Percentiles rank a stretch among this genome's conserved stretches.
Evolutionary conservation across 2,113 vertebrate species (phyloP).

Genomic region (Plecotus auritus): DNA sequence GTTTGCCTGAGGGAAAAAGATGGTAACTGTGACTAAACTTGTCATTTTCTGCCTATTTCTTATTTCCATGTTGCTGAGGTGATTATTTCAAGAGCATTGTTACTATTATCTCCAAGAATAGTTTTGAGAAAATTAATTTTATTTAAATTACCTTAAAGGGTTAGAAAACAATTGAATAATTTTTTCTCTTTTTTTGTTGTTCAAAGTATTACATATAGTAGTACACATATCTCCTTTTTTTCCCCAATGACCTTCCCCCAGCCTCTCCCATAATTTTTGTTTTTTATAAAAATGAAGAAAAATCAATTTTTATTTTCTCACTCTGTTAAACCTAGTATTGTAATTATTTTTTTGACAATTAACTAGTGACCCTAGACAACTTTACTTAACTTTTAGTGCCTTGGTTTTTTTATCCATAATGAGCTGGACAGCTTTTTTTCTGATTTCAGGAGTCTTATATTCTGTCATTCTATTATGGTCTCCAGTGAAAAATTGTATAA

Average conservation of each 20-base stretch:
- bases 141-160: neutral
- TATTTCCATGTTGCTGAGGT: neutral
- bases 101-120: neutral
- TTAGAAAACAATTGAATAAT: neutral
- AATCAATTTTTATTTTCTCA: neutral
- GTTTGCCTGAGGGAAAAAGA: conserved; percentile 19
- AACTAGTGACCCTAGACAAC: neutral
- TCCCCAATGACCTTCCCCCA: no score
- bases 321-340: neutral
- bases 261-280: neutral
- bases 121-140: conserved; percentile 19
- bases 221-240: no score
- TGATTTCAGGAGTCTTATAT: neutral
- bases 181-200: neutral
- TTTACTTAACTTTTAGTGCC: neutral
- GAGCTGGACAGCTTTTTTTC: neutral
- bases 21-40: neutral
- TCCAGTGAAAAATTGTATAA: neutral
- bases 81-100: neutral
- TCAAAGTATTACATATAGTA: no score
- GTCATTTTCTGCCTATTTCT: neutral
- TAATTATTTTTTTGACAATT: neutral
- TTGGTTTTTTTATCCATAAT: conserved; percentile 12
- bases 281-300: neutral
- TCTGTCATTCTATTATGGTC: neutral